Percentiles rank a stretch among this genome's conserved stretches.
Evolutionary conservation across 2,113 vertebrate genomes (phyloP).

Genomic region (Alethe castanea): DNA sequence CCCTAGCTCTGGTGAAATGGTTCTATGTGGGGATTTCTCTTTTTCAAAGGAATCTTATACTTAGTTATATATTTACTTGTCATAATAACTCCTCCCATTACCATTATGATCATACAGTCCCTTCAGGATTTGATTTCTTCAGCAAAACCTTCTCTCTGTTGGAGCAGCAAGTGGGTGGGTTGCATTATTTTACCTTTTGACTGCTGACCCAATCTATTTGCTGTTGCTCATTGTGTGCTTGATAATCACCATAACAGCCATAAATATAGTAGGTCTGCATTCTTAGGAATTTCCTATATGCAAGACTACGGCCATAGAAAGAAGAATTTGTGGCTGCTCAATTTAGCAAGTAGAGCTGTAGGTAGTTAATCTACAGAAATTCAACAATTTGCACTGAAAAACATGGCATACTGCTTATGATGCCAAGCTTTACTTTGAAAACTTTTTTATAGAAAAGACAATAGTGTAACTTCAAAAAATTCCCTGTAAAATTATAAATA

Average conservation of each 20-base stretch:
- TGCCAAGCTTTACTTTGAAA: not conserved
- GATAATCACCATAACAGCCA: not conserved
- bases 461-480: not conserved
- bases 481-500: not conserved
- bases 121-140: not conserved
- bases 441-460: not conserved
- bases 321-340: not conserved
- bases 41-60: not conserved
- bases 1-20: not conserved
- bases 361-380: not conserved
- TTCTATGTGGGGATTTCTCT: not conserved
- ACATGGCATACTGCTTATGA: not conserved
- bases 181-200: not conserved
- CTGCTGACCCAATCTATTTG: not conserved
- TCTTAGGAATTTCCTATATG: not conserved
- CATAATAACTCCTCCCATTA: not conserved
- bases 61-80: not conserved
- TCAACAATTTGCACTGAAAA: not conserved
- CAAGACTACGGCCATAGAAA: not conserved
- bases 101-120: not conserved
- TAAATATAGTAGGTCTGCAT: not conserved
- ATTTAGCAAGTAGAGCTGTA: not conserved
- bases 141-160: not conserved
- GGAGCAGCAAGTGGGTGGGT: not conserved
- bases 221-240: not conserved